phyloP scores from a whole-genome alignment of 2,113 vertebrate species.

The Misgurnus mizolepis region DNA sequence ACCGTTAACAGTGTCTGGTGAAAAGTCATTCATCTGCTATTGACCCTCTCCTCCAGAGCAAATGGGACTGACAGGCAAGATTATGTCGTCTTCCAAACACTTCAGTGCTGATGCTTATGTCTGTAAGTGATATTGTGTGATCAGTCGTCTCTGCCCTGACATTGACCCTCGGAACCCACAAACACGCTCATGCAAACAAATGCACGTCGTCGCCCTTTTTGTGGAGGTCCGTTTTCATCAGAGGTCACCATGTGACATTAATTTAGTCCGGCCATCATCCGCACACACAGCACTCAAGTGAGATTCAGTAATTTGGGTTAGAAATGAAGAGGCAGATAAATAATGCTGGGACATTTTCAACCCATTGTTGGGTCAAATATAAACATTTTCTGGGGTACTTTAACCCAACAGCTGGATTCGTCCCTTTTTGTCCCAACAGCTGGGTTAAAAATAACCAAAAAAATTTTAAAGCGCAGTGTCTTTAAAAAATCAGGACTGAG shows the following conservation, averaged over 20 bases:
- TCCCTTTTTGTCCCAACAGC: too few species aligned
- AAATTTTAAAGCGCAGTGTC: not conserved
- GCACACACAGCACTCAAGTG: slow-evolving; percentile 15
- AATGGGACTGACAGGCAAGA: slow-evolving; percentile 14
- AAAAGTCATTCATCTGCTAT: slow-evolving; percentile 20
- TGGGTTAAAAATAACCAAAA: too few species aligned
- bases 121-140: slow-evolving; percentile 32
- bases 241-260: slow-evolving; percentile 16
- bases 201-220: not conserved
- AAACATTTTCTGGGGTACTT: too few species aligned
- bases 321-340: not conserved
- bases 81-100: slow-evolving; percentile 29
- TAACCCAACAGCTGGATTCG: too few species aligned
- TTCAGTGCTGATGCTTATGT: slow-evolving; percentile 22
- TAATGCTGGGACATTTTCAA: too few species aligned
- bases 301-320: slow-evolving; percentile 29
- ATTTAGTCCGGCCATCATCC: slow-evolving; percentile 13
- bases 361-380: too few species aligned
- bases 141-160: slow-evolving; percentile 10
- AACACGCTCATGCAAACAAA: too few species aligned
- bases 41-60: slow-evolving; percentile 12
- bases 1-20: slow-evolving; percentile 16
- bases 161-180: slow-evolving; percentile 1
- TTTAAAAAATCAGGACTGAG: not conserved
- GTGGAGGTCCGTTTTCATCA: slow-evolving; percentile 12